Conservation (phyloP, 2,888 invertebrate genomes). For the Dolomedes plantarius region DNA sequence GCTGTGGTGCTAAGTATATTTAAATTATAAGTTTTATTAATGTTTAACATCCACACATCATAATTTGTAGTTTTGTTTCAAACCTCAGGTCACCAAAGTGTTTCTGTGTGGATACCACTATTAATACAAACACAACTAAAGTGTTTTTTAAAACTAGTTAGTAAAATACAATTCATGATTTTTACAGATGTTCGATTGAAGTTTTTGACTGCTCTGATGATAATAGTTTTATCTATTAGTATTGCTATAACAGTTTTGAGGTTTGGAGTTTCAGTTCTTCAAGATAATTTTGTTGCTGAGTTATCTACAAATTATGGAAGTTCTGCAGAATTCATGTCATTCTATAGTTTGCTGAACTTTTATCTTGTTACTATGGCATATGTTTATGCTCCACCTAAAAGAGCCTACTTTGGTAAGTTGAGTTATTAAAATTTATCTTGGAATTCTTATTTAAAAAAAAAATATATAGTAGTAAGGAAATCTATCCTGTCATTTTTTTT, state of each 20-base stretch:
- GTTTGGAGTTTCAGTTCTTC: conserved; percentile 91
- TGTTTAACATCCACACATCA: too few relatives aligned
- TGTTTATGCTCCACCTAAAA: conserved; percentile 91
- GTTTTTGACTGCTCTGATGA: conserved; percentile 90
- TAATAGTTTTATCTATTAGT: conserved; percentile 86
- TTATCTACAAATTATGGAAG: conserved; percentile 91
- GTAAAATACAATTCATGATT: conserved; percentile 13
- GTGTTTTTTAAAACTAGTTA: too few relatives aligned
- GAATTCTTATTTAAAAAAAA: background rate
- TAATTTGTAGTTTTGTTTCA: too few relatives aligned
- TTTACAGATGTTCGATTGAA: conserved; percentile 90
- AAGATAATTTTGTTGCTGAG: conserved; percentile 95
- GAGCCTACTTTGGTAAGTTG: conserved; percentile 87
- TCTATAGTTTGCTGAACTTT: conserved; percentile 94
- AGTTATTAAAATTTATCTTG: background rate
- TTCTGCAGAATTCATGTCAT: conserved; percentile 96
- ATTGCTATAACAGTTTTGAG: conserved; percentile 86
- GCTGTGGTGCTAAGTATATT: too few relatives aligned
- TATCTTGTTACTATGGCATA: conserved; percentile 95
- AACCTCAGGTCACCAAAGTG: too few relatives aligned
- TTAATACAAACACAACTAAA: too few relatives aligned
- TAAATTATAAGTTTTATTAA: too few relatives aligned
- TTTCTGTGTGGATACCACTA: too few relatives aligned
- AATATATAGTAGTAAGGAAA: too few relatives aligned
- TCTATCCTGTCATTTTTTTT: too few relatives aligned